Evolutionary conservation across 2,888 invertebrate genomes (phyloP).

Genomic region (Epinotia brunnichana): DNA sequence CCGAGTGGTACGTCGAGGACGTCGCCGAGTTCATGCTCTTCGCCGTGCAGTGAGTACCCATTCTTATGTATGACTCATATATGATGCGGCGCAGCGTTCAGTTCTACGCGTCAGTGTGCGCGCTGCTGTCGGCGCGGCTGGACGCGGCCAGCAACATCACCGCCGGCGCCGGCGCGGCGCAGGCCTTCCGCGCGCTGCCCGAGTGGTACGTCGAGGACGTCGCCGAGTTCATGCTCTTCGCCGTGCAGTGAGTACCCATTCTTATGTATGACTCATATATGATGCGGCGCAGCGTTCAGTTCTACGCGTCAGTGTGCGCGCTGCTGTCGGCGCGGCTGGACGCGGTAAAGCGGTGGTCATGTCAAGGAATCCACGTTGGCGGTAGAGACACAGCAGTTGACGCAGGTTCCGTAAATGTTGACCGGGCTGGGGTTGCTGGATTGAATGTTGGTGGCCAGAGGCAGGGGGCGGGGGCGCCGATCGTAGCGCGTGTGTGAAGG

Average conservation of each 20-base stretch:
- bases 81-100: constrained; percentile 92
- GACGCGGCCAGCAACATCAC: constrained; percentile 78
- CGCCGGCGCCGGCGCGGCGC: constrained; percentile 69
- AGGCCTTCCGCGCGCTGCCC: constrained; percentile 94
- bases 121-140: constrained; percentile 88
- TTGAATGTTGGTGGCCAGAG: too few species aligned
- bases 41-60: constrained; percentile 91
- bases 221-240: constrained; percentile 96
- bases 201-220: constrained; percentile 99
- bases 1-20: constrained; percentile 99
- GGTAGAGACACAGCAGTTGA: too few species aligned
- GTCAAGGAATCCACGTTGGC: too few species aligned
- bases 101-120: constrained; percentile 94
- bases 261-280: too few species aligned
- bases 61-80: too few species aligned
- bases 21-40: constrained; percentile 98
- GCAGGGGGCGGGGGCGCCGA: too few species aligned
- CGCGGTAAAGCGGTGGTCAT: too few species aligned
- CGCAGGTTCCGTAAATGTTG: too few species aligned
- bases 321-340: constrained; percentile 88
- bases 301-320: constrained; percentile 94
- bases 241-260: constrained; percentile 90
- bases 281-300: constrained; percentile 91
- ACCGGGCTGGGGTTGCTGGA: too few species aligned
- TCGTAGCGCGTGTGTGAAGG: too few species aligned